Percentiles rank a stretch among this genome's conserved stretches.
phyloP scores from a whole-genome alignment of 2,888 invertebrate species.

The Malthinus seriepunctatus region DNA sequence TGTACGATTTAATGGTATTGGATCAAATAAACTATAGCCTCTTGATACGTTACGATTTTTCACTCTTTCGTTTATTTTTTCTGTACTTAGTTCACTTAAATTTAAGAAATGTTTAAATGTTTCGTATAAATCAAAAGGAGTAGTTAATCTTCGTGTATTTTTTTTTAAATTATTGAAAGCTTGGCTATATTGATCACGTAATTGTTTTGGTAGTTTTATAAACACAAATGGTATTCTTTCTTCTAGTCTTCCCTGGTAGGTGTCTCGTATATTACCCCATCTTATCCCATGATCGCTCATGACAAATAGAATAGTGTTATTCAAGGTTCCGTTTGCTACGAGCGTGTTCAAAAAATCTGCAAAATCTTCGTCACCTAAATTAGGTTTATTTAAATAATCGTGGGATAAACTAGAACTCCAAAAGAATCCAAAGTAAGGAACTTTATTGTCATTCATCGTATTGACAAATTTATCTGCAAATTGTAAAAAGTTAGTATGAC shows the following conservation, averaged over 20 bases:
- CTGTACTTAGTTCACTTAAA: constrained; percentile 54
- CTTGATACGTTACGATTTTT: constrained; percentile 49
- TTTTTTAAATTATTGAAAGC: constrained; percentile 66
- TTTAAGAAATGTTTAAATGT: constrained; percentile 73
- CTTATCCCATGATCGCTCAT: constrained; percentile 91
- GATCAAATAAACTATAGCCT: constrained; percentile 77
- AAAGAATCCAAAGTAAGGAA: constrained; percentile 78
- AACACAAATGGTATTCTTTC: constrained; percentile 84
- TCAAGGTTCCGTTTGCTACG: constrained; percentile 59
- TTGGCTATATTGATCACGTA: constrained; percentile 63
- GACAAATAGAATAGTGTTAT: constrained; percentile 68
- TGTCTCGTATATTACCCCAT: constrained; percentile 81
- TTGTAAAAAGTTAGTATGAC: constrained; percentile 72
- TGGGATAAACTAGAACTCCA: constrained; percentile 86
- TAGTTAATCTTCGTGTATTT: constrained; percentile 75
- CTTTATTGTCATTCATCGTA: constrained; percentile 60
- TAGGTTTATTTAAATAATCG: constrained; percentile 80
- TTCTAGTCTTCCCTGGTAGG: constrained; percentile 85
- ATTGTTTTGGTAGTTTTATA: constrained; percentile 73
- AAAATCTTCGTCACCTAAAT: constrained; percentile 71
- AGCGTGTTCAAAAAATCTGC: constrained; percentile 61
- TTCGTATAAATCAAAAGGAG: constrained; percentile 82
- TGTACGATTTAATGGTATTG: constrained; percentile 71
- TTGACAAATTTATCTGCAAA: constrained; percentile 69
- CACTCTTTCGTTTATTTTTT: constrained; percentile 50